These are phyloP conservation scores for Cuniculus paca DNA, from an alignment of 2,797 vertebrate species.

Conservation along the genomic window DNA sequence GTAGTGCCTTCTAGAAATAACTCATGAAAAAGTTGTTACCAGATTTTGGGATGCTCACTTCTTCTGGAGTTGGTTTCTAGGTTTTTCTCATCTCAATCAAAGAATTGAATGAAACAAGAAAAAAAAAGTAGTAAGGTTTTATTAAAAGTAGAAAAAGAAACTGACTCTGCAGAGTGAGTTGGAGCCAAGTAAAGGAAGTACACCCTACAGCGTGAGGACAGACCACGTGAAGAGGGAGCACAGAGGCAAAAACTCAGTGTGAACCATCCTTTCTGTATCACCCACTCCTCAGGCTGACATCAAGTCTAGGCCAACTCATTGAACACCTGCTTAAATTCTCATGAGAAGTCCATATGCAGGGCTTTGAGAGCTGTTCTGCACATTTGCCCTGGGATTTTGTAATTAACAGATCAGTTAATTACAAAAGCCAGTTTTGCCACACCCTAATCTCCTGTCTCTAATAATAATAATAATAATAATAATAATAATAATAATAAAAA, in stretches of 20 bases:
- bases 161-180: neutral
- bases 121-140: neutral
- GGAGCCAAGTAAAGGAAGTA: neutral
- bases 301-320: neutral
- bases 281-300: neutral
- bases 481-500: neutral
- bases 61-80: neutral
- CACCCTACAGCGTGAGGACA: neutral
- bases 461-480: neutral
- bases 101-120: neutral
- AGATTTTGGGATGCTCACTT: neutral
- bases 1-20: neutral
- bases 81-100: neutral
- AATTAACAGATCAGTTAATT: neutral
- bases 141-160: neutral
- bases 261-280: neutral
- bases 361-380: neutral
- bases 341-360: neutral
- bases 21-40: neutral
- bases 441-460: neutral
- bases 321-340: neutral
- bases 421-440: neutral
- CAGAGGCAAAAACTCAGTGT: too few species aligned
- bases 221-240: neutral
- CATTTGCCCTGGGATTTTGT: neutral